Evolutionary conservation across 2,888 invertebrate species (phyloP), one percentile per base, ranked within the genome.

Genomic region (Disparrhopalites patrizii): DNA sequence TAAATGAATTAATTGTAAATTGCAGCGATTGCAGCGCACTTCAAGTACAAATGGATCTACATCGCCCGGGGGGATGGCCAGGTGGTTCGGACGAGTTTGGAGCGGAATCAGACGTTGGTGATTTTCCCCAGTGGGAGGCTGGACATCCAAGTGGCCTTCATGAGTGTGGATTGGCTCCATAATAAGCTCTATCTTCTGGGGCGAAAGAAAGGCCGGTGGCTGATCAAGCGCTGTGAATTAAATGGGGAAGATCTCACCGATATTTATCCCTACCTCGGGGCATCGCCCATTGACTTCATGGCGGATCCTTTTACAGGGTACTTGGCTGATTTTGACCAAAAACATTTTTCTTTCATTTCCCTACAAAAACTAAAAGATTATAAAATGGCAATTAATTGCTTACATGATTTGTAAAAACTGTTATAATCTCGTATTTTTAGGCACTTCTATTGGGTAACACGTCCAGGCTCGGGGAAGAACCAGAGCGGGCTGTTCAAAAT

Each of bases 221-320:
- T 89, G 78, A 88, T 94, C 67, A 84, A 87, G 62, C 82, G 89
- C 57, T 90, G 89, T 76, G 86, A 87, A 76, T 83, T 92, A 40
- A 86, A 88, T 76, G 91, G 91, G 0, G 83, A 83, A 72, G 84
- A 85, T 63, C 81, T 88, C 68, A 84, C 86, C 8, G 85, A 88
- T 0, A 87, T 90, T 0, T 81, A 88, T 66, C 86, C 87, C 13
- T 88, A 87, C 0, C 83, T 93, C 64, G 82, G 83, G 60, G 83
- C 84, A 4, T 84, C 86, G 73, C 90, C 93, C 0, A 83, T 85
- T 64, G 90, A 91, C 76, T 85, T 96, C 73, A 89, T 92, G 81
- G 90, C 93, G 0, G 96, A 96, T 81, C 92, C 96, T 33, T 87
- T 90, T 76, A 95, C 95, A 79, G 96, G 95, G 85, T 89, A 79